A percentile compares a stretch with the other conserved stretches of the same genome.
phyloP scores from a whole-genome alignment of 2,797 vertebrate species.

The Takifugu ocellatus region DNA sequence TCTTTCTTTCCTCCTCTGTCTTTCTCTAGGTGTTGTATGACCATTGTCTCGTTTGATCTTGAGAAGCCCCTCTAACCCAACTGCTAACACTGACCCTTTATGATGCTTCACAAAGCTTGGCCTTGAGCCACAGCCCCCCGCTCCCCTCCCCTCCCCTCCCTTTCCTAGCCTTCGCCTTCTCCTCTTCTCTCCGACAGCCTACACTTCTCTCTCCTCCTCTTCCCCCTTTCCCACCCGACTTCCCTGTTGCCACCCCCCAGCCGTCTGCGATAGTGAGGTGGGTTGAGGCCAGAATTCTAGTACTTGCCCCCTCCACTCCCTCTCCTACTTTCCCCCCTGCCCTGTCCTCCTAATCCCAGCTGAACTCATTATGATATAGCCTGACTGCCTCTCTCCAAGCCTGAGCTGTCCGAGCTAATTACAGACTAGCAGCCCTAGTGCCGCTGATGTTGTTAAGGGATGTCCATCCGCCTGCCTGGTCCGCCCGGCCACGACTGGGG shows the following conservation, averaged over 20 bases:
- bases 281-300: slow-evolving; percentile 73
- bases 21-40: slow-evolving; percentile 19
- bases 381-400: slow-evolving; percentile 96
- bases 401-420: slow-evolving; percentile 99
- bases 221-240: slow-evolving; percentile 58
- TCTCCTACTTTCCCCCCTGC: slow-evolving; percentile 77
- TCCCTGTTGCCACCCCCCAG: slow-evolving; percentile 64
- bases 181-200: slow-evolving; percentile 65
- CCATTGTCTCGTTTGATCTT: slow-evolving; percentile 52
- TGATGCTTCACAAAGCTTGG: slow-evolving; percentile 61
- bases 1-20: slow-evolving; percentile 9
- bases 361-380: slow-evolving; percentile 99
- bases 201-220: slow-evolving; percentile 41
- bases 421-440: slow-evolving; percentile 88
- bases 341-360: slow-evolving; percentile 99
- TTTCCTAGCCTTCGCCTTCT: slow-evolving; percentile 71
- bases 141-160: slow-evolving; percentile 46
- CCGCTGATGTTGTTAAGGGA: slow-evolving; percentile 87
- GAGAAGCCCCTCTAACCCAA: slow-evolving; percentile 45
- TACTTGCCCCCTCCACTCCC: slow-evolving; percentile 63
- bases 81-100: slow-evolving; percentile 47
- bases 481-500: slow-evolving; percentile 55
- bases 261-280: slow-evolving; percentile 63
- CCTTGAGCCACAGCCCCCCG: slow-evolving; percentile 57
- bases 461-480: slow-evolving; percentile 75